Evolutionary conservation across 2,113 vertebrate species (phyloP).

Genomic region (Lontra canadensis): DNA sequence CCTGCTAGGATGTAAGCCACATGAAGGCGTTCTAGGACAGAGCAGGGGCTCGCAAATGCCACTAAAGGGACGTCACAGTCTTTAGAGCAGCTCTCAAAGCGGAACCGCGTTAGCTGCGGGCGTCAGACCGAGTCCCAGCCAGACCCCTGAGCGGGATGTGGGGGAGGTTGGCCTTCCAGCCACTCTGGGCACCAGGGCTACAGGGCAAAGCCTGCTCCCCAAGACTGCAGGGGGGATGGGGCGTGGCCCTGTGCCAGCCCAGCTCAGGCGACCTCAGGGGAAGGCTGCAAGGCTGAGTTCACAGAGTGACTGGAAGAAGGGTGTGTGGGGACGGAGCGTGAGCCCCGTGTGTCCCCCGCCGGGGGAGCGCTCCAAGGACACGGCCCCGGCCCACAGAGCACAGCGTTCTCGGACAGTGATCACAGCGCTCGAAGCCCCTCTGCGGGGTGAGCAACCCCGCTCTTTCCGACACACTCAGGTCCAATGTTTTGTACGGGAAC

Average conservation of each 20-base stretch:
- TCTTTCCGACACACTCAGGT: too few relatives aligned
- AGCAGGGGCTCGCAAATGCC: rapidly evolving
- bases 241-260: rapidly evolving
- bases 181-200: rapidly evolving
- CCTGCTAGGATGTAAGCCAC: rapidly evolving
- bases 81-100: rapidly evolving
- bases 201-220: rapidly evolving
- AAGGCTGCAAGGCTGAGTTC: neutral
- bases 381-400: rapidly evolving
- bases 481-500: rapidly evolving
- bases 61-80: rapidly evolving
- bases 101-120: rapidly evolving
- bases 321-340: rapidly evolving
- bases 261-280: rapidly evolving
- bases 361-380: too few relatives aligned
- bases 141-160: rapidly evolving
- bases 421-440: neutral
- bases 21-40: rapidly evolving
- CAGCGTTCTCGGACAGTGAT: neutral
- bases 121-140: neutral
- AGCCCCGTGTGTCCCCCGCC: rapidly evolving
- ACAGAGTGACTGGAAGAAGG: neutral
- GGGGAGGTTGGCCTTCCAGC: rapidly evolving
- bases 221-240: rapidly evolving
- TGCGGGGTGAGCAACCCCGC: rapidly evolving